These are phyloP conservation scores for Etheostoma spectabile DNA, from an alignment of 2,113 vertebrate species.

Conservation along the genomic window DNA sequence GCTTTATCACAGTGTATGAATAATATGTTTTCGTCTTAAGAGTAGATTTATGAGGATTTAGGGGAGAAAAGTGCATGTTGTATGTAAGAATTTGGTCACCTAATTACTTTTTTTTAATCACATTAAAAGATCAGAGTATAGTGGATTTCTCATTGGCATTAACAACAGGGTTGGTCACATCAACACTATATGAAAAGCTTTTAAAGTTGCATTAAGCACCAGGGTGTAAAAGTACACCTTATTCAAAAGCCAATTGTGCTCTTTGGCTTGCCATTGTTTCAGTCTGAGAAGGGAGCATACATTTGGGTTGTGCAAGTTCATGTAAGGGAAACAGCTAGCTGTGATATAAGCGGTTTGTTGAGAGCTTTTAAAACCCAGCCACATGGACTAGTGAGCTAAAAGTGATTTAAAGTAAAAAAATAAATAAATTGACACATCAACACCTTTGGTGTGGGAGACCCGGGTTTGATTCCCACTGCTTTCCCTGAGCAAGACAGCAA, in stretches of 20 bases:
- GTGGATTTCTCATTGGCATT: background rate
- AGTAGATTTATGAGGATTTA: background rate
- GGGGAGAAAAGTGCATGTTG: background rate
- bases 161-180: background rate
- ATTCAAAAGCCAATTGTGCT: conserved; percentile 12
- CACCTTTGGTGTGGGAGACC: too few relatives aligned
- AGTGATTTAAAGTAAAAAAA: background rate
- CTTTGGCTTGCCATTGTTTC: conserved; percentile 19
- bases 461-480: too few relatives aligned
- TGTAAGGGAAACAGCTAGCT: background rate
- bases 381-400: conserved; percentile 16
- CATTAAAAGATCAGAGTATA: background rate
- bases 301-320: conserved; percentile 4
- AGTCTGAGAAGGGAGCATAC: conserved; percentile 1
- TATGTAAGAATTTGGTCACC: background rate
- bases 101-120: background rate
- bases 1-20: background rate
- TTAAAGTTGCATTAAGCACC: background rate
- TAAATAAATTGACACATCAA: too few relatives aligned
- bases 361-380: conserved; percentile 32
- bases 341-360: background rate
- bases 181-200: background rate
- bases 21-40: background rate
- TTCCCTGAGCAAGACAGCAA: too few relatives aligned
- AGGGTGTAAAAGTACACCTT: background rate